Percentiles rank a stretch among this genome's conserved stretches.
phyloP scores from a whole-genome alignment of 2,888 invertebrate species.

The Mythimna loreyi region DNA sequence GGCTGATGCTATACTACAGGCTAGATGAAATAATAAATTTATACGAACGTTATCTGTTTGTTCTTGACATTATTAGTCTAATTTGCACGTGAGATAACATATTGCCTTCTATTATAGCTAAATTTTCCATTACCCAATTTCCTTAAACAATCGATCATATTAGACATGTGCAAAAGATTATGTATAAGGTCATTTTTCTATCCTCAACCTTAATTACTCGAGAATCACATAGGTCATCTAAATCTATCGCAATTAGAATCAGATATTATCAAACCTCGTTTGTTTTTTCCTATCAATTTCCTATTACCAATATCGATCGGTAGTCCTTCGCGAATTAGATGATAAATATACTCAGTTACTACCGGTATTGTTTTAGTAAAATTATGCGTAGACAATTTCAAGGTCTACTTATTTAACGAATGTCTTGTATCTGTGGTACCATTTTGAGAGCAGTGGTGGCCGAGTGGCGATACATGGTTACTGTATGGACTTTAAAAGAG shows the following conservation, averaged over 20 bases:
- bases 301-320: background rate
- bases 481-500: too few species aligned
- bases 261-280: background rate
- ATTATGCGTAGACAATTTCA: slow-evolving; percentile 18
- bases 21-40: too few species aligned
- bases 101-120: background rate
- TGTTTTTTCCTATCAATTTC: slow-evolving; percentile 4
- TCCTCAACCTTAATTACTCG: slow-evolving; percentile 16
- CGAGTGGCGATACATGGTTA: too few species aligned
- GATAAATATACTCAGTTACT: background rate
- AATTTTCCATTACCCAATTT: background rate
- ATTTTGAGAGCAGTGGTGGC: too few species aligned
- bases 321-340: background rate
- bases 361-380: slow-evolving; percentile 15
- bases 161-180: slow-evolving; percentile 3
- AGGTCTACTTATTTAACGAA: slow-evolving; percentile 20
- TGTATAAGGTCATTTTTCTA: background rate
- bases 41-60: background rate
- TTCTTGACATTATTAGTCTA: background rate
- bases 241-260: slow-evolving; percentile 9
- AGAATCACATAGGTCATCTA: background rate
- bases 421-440: slow-evolving; percentile 2
- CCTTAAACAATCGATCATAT: background rate
- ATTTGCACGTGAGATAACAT: background rate
- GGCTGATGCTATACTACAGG: too few species aligned